Base-by-base conservation (phyloP, 2,113 vertebrate genomes). In the Pseudois nayaur region DNA sequence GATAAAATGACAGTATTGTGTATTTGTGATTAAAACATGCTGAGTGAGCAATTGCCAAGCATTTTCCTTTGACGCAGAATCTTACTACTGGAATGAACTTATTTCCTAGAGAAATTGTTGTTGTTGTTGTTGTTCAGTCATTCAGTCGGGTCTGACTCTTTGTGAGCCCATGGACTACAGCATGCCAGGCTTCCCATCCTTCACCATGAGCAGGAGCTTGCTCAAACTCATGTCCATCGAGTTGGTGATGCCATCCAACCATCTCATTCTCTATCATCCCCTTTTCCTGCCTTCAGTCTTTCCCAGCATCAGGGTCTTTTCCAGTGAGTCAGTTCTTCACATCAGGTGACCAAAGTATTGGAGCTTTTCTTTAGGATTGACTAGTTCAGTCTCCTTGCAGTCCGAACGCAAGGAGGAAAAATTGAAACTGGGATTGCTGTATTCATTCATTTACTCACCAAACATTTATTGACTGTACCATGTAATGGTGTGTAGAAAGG, bases 1-100 rank as follows among this genome's bases (percentile, higher is more conserved):
- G 82, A 79, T 93, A 59, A 95, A 97, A 79, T 98, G n/a, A 13
- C 43, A 93, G 48, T 91, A 4, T 95, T 91, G 2, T 54, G 52
- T 86, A 59, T 67, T 94, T 94, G 31, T 85, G 43, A 79, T 89
- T 82, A 83, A 94, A 76, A 89, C 31, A 78, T 91, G 23, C 29
- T 33, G 60, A 62, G 87, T 89, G 87, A 94, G 87, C 19, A 88
- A 19, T 25, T 13, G n/a, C 67, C 0, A 0, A 74, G 67, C 67
- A 25, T 43, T 86, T 91, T 96, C 16, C 25, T 89, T 96, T 96
- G 82, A 94, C 15, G 4, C 21, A 62, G 59, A 87, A 74, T 91
- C 40, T 59, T 84, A 52, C 17, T 89, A 11, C 9, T 64, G 14
- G 54, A 83, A 64, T 94, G n/a, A 83, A 33, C 10, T 52, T 95